Conservation (phyloP, 92 coral and sea anemone genomes). For the Epizoanthus illoricatus region DNA sequence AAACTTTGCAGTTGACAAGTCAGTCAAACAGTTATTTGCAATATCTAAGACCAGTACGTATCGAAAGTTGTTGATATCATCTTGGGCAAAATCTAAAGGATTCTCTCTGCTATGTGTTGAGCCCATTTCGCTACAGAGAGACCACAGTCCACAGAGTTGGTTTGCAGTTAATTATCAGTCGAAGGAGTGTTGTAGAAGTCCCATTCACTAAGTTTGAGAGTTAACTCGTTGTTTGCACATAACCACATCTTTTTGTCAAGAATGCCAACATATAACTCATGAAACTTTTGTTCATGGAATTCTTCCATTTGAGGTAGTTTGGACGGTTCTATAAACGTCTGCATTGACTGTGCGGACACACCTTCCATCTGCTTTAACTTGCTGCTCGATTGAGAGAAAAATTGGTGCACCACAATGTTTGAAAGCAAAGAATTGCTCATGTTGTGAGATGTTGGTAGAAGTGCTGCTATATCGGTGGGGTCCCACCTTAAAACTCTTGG, state of each 20-base stretch:
- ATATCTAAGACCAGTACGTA: constrained; percentile 45
- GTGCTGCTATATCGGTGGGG: constrained; percentile 43
- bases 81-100: constrained; percentile 52
- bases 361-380: constrained; percentile 34
- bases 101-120: constrained; percentile 57
- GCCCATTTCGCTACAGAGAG: constrained; percentile 57
- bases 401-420: constrained; percentile 44
- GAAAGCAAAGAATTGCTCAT: constrained; percentile 41
- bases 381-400: constrained; percentile 45
- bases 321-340: constrained; percentile 48
- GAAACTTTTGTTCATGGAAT: constrained; percentile 31
- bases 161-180: constrained; percentile 50
- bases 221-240: constrained; percentile 24
- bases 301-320: constrained; percentile 25
- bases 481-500: constrained; percentile 45
- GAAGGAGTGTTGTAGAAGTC: constrained; percentile 46
- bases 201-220: constrained; percentile 40
- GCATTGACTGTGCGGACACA: constrained; percentile 42
- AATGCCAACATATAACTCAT: constrained; percentile 36
- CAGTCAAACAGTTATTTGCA: constrained; percentile 3
- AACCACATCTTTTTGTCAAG: constrained; percentile 36
- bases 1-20: not conserved
- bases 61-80: constrained; percentile 48
- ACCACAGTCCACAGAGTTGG: constrained; percentile 52
- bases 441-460: constrained; percentile 49